These are phyloP conservation scores for Ricordea florida DNA, from an alignment of 92 coral and sea anemone species.

Conservation along the genomic window DNA sequence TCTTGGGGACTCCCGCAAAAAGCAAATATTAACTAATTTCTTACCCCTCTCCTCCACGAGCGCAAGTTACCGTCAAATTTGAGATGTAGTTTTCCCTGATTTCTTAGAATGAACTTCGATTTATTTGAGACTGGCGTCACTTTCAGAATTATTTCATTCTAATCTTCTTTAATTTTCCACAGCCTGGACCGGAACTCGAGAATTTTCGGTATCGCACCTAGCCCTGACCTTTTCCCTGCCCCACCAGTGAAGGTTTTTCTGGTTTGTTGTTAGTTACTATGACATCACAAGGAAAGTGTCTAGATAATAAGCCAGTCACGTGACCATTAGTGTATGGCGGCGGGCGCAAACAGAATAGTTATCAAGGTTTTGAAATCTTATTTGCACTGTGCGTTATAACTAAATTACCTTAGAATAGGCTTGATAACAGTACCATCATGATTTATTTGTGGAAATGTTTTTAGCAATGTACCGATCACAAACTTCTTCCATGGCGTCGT, in stretches of 20 bases:
- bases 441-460: slow-evolving; percentile 1
- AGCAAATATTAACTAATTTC: too few species aligned
- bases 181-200: too few species aligned
- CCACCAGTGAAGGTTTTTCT: neutral
- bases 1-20: too few species aligned
- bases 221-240: too few species aligned
- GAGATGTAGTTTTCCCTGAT: too few species aligned
- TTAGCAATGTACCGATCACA: slow-evolving; percentile 11
- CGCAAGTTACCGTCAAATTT: too few species aligned
- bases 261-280: slow-evolving; percentile 24
- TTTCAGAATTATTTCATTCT: too few species aligned
- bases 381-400: neutral
- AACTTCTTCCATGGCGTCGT: neutral
- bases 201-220: too few species aligned
- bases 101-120: too few species aligned
- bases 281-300: slow-evolving; percentile 38
- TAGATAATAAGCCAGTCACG: slow-evolving; percentile 11
- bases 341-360: neutral
- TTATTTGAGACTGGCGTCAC: too few species aligned
- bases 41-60: too few species aligned
- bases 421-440: neutral
- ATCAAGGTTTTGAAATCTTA: neutral
- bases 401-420: neutral
- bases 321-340: slow-evolving; percentile 31
- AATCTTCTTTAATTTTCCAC: too few species aligned